Percentiles rank a stretch among this genome's conserved stretches.
phyloP scores from a whole-genome alignment of 2,113 vertebrate genomes.

The Microcebus tavaratra region DNA sequence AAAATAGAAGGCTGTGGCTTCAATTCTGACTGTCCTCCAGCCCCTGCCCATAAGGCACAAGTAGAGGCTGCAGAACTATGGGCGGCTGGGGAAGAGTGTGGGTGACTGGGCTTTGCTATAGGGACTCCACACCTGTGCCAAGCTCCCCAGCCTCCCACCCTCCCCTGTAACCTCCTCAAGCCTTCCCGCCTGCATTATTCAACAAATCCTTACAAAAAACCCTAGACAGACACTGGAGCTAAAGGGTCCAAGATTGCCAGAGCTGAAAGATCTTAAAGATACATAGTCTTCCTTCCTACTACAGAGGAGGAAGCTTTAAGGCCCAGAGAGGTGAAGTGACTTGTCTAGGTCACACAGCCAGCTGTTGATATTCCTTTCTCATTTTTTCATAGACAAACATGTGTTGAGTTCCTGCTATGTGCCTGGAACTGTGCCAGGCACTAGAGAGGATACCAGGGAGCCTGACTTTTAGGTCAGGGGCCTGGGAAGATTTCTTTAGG shows the following conservation, averaged over 20 bases:
- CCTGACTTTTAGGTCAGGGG: too few relatives aligned
- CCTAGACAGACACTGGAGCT: not conserved
- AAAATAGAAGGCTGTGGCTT: not conserved
- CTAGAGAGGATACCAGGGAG: too few relatives aligned
- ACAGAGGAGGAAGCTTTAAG: not conserved
- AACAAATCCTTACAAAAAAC: not conserved
- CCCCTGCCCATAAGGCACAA: not conserved
- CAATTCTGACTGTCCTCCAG: not conserved
- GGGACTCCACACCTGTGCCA: not conserved
- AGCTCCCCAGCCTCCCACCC: not conserved
- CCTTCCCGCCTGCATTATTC: not conserved
- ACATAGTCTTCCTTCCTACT: not conserved
- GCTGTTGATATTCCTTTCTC: not conserved
- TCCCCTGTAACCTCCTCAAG: not conserved
- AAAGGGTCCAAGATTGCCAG: not conserved
- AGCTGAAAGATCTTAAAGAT: not conserved
- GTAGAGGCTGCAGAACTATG: not conserved
- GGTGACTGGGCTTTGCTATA: accelerated
- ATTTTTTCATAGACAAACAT: not conserved
- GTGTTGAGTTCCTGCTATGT: not conserved
- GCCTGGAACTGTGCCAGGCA: not conserved
- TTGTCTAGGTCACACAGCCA: not conserved
- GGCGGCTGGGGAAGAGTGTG: not conserved
- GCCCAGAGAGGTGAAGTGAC: not conserved
- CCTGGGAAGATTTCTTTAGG: not conserved